Percentiles rank a stretch among this genome's conserved stretches.
Conservation (phyloP, 2,113 vertebrate species). For the Coreoperca whiteheadi region DNA sequence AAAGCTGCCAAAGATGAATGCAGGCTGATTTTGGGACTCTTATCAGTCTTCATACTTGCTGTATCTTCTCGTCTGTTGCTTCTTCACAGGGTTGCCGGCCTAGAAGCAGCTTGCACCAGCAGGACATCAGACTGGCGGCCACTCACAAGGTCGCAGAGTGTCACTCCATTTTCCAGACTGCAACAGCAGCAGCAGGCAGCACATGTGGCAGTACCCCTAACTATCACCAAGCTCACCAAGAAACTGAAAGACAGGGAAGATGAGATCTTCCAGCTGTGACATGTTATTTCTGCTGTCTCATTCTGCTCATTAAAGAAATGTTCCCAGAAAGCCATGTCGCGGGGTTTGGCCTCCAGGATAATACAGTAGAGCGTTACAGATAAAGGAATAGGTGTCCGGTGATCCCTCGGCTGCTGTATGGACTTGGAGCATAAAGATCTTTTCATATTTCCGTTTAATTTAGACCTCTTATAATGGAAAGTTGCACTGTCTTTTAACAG, state of each 20-base stretch:
- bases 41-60: background rate
- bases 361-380: background rate
- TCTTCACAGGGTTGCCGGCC: slow-evolving; percentile 74
- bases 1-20: background rate
- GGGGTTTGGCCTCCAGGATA: background rate
- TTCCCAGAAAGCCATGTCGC: background rate
- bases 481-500: background rate
- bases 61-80: slow-evolving; percentile 3
- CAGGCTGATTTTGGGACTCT: background rate
- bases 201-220: slow-evolving; percentile 85
- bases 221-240: slow-evolving; percentile 84
- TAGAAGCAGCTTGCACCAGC: slow-evolving; percentile 69
- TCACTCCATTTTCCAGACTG: slow-evolving; percentile 33
- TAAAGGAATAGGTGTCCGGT: background rate
- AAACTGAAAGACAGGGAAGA: slow-evolving; percentile 88
- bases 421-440: background rate
- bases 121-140: slow-evolving; percentile 38
- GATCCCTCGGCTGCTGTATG: slow-evolving; percentile 3
- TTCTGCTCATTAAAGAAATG: slow-evolving; percentile 9
- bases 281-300: slow-evolving; percentile 18
- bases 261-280: slow-evolving; percentile 92
- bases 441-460: background rate
- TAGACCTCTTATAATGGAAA: background rate
- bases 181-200: slow-evolving; percentile 80
- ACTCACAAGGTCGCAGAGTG: slow-evolving; percentile 53